Conservation (phyloP, 2,888 invertebrate species). For the Epinotia nisella region DNA sequence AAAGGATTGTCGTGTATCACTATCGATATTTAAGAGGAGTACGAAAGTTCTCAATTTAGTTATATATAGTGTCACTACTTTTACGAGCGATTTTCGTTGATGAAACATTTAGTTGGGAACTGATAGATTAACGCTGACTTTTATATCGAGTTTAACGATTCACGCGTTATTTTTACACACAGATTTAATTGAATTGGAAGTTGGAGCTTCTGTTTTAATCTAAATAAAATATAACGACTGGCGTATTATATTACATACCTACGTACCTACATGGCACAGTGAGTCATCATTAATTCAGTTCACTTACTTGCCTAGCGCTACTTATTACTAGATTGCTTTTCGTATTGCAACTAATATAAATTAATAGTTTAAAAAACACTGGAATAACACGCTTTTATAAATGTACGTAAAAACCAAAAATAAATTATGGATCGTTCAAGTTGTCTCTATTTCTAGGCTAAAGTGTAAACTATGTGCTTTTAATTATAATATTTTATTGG, state of each 20-base stretch:
- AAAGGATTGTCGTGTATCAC: conserved; percentile 81
- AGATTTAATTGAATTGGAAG: background rate
- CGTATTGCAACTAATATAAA: background rate
- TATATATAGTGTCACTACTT: conserved; percentile 31
- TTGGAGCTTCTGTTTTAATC: conserved; percentile 1
- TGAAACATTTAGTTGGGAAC: conserved; percentile 20
- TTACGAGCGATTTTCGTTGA: conserved; percentile 21
- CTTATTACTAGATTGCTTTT: background rate
- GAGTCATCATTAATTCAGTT: background rate
- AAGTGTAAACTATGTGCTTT: too few relatives aligned
- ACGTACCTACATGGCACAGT: background rate
- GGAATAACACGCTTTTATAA: too few relatives aligned
- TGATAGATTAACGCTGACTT: conserved; percentile 17
- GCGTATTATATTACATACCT: background rate
- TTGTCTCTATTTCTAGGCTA: too few relatives aligned
- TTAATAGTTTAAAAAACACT: too few relatives aligned
- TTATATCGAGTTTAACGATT: conserved; percentile 18
- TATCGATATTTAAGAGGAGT: conserved; percentile 68
- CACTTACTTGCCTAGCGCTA: background rate
- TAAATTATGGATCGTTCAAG: too few relatives aligned
- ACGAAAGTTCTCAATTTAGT: conserved; percentile 53
- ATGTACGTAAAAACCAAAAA: too few relatives aligned
- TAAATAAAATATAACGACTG: background rate
- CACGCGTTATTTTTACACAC: conserved; percentile 7
- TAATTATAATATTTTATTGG: too few relatives aligned